Conservation (phyloP, 2,797 vertebrate genomes). For the Sphenopsis melanotis region DNA sequence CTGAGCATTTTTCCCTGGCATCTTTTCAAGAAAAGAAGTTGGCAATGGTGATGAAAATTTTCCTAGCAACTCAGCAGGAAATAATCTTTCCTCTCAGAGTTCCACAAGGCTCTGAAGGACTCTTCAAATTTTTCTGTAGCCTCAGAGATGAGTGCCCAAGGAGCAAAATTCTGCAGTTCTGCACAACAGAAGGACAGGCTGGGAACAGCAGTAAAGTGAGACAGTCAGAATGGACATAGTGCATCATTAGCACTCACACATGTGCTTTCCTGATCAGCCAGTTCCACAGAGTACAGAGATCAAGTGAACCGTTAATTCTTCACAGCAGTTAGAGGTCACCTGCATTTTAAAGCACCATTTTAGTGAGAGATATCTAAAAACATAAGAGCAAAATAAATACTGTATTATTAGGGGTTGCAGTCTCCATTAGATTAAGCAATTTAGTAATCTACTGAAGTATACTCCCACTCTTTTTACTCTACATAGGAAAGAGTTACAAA, state of each 20-base stretch:
- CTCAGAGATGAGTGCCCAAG: neutral
- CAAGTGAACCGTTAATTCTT: slow-evolving; percentile 36
- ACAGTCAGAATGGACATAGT: neutral
- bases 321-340: neutral
- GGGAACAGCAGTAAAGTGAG: neutral
- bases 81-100: slow-evolving; percentile 5
- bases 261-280: neutral
- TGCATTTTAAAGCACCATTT: slow-evolving; percentile 3
- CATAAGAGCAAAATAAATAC: neutral
- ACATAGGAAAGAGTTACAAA: neutral
- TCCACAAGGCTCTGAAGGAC: slow-evolving; percentile 6
- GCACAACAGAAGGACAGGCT: neutral
- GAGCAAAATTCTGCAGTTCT: neutral
- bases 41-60: slow-evolving; percentile 11
- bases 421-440: neutral
- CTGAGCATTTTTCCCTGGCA: neutral
- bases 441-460: neutral
- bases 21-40: neutral
- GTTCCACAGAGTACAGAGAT: neutral
- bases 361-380: neutral
- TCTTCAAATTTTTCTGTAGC: slow-evolving; percentile 18
- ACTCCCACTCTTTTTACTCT: neutral
- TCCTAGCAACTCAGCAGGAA: slow-evolving; percentile 20
- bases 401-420: neutral
- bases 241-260: neutral